phyloP scores from a whole-genome alignment of 2,888 invertebrate species.

The Itoplectis maculator region DNA sequence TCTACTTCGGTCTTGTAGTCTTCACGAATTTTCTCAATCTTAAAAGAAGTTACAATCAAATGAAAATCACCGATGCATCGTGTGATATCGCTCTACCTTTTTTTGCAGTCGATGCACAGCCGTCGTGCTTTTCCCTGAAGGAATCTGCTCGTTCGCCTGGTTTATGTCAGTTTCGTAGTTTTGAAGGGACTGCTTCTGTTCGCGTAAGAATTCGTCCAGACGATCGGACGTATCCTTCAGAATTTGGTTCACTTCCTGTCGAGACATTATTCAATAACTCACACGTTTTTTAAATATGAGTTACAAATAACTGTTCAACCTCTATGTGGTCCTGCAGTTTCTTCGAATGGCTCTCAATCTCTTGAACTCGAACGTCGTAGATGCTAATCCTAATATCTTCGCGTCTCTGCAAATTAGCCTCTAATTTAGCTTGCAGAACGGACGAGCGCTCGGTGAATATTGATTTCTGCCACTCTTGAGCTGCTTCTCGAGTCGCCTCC shows the following conservation, averaged over 20 bases:
- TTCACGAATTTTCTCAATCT: slow-evolving; percentile 59
- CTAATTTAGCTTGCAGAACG: slow-evolving; percentile 54
- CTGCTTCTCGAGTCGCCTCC: slow-evolving; percentile 44
- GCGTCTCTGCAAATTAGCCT: slow-evolving; percentile 49
- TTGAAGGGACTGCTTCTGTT: slow-evolving; percentile 42
- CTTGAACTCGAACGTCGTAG: slow-evolving; percentile 64
- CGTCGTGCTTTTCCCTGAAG: slow-evolving; percentile 48
- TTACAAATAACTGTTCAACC: slow-evolving; percentile 42
- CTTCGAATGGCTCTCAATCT: slow-evolving; percentile 64
- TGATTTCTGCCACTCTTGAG: slow-evolving; percentile 62
- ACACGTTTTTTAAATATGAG: neutral
- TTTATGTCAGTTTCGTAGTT: slow-evolving; percentile 21
- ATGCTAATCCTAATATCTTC: slow-evolving; percentile 54
- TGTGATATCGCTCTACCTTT: slow-evolving; percentile 60
- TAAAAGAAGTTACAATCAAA: slow-evolving; percentile 3
- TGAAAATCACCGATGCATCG: neutral
- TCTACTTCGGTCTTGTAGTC: slow-evolving; percentile 57
- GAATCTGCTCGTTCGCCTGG: slow-evolving; percentile 43
- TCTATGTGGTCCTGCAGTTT: slow-evolving; percentile 68
- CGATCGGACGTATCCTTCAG: slow-evolving; percentile 38
- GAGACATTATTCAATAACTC: neutral
- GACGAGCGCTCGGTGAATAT: slow-evolving; percentile 45
- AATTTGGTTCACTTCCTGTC: slow-evolving; percentile 54
- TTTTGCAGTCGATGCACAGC: slow-evolving; percentile 67
- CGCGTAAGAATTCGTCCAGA: slow-evolving; percentile 54